These are phyloP conservation scores for Clarias macrocephalus DNA, from an alignment of 2,113 vertebrate species.

Conservation along the genomic window DNA sequence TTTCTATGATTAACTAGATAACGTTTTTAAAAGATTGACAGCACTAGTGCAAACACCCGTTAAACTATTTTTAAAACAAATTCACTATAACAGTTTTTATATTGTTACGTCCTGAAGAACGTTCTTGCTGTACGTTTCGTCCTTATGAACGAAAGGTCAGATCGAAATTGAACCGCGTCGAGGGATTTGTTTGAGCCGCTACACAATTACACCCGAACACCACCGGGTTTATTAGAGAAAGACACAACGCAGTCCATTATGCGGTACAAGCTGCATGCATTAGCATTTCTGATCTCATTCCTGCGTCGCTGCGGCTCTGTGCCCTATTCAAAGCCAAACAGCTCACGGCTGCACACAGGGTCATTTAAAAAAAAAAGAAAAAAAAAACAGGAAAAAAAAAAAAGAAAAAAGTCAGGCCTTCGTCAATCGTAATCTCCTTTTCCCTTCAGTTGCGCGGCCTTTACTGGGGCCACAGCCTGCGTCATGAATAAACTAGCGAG, in stretches of 20 bases:
- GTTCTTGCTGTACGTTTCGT: not conserved
- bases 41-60: not conserved
- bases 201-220: not conserved
- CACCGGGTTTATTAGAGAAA: slow-evolving; percentile 16
- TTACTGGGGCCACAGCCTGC: slow-evolving; percentile 63
- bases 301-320: not conserved
- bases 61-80: not conserved
- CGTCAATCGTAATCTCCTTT: slow-evolving; percentile 45
- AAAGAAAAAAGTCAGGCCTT: not conserved
- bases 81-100: not conserved
- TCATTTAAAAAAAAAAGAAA: not conserved
- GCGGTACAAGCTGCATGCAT: not conserved
- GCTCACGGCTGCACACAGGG: slow-evolving; percentile 24
- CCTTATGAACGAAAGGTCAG: slow-evolving; percentile 1
- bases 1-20: too few relatives aligned
- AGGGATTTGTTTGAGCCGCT: not conserved
- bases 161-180: not conserved
- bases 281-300: slow-evolving; percentile 31
- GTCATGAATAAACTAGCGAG: slow-evolving; percentile 64
- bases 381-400: not conserved
- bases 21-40: too few relatives aligned
- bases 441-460: slow-evolving; percentile 64
- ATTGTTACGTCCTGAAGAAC: not conserved
- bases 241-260: slow-evolving; percentile 13
- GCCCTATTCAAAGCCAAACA: not conserved